Conservation (phyloP, 35 echinoderm and acorn worm species). For the Apostichopus californicus region DNA sequence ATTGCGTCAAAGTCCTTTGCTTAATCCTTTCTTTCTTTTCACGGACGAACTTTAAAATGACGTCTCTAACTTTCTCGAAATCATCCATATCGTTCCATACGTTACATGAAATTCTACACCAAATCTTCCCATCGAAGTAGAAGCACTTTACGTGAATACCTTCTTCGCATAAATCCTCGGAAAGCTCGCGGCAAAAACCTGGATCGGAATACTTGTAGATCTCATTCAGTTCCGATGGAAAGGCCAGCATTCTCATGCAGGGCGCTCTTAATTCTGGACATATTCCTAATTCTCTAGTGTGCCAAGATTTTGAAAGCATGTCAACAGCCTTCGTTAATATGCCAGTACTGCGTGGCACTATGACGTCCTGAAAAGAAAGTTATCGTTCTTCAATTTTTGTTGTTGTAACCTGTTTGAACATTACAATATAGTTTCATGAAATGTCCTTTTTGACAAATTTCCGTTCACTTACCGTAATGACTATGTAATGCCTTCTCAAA, state of each 20-base stretch:
- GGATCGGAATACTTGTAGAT: not conserved
- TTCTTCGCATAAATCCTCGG: not conserved
- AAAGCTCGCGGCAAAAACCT: not conserved
- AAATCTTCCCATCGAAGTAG: constrained; percentile 5
- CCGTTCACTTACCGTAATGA: too few relatives aligned
- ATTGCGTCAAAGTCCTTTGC: not conserved
- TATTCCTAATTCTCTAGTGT: not conserved
- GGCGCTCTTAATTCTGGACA: not conserved
- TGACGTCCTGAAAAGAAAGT: constrained; percentile 6
- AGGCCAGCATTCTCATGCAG: not conserved
- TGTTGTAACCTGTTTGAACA: not conserved
- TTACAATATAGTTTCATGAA: too few relatives aligned
- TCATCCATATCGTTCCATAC: constrained; percentile 39
- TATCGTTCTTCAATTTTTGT: not conserved
- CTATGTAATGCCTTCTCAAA: too few relatives aligned
- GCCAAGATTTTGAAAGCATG: not conserved
- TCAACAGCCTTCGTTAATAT: not conserved
- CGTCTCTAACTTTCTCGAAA: constrained; percentile 34
- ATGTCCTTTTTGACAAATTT: too few relatives aligned
- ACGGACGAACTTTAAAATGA: not conserved
- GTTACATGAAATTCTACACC: constrained; percentile 31
- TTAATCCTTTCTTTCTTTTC: constrained; percentile 2
- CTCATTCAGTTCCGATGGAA: not conserved
- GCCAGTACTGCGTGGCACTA: not conserved
- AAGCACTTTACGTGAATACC: not conserved